Evolutionary conservation across 2,797 vertebrate species (phyloP), one percentile per base, ranked within the genome.

Genomic region (Phataginus tricuspis): DNA sequence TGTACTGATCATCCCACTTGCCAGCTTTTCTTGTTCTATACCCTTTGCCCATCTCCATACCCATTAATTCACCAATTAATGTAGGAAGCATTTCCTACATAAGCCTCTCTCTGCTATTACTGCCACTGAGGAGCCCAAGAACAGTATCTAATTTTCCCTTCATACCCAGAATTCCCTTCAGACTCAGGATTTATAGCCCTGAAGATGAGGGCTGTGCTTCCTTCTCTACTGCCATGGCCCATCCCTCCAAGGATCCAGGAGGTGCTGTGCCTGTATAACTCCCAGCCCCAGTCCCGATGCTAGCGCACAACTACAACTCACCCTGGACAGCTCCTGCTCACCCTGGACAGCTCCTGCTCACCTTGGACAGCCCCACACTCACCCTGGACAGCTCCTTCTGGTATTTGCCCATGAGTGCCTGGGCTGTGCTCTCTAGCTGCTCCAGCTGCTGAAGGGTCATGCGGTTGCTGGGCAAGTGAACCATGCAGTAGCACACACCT

Each of bases 401-500:
- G 31, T 84, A 94, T 29, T 90, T 95, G 88, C 3, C 45, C 61
- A 91, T 19, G 25, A 98, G 83, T 11, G 91, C 61, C 79, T 78
- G 74, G 14, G 59, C 23, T 66, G 23, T 64, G 37, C 4, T 89
- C 68, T 49, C 42, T 4, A 97, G 91, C 34, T 93, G 64, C 11
- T 96, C 75, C 89, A 95, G 25, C 42, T 82, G 37, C 63, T 96
- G 59, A 42, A 97, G n/a, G 34, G 98, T 97, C 79, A 98, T 98
- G n/a, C 86, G 71, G 42, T 92, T 98, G 59, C 98, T 98, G 11
- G 98, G 97, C 57, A 99, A 92, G 80, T 97, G 98, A 66, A 99
- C 97, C 49, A 98, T 96, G 90, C 98, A 99, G 64, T 98, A n/a
- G 75, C 99, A 99, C 92, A 97, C 96, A 51, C 98, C 98, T 11